phyloP scores from a whole-genome alignment of 2,888 invertebrate species.

The Sesia apiformis region DNA sequence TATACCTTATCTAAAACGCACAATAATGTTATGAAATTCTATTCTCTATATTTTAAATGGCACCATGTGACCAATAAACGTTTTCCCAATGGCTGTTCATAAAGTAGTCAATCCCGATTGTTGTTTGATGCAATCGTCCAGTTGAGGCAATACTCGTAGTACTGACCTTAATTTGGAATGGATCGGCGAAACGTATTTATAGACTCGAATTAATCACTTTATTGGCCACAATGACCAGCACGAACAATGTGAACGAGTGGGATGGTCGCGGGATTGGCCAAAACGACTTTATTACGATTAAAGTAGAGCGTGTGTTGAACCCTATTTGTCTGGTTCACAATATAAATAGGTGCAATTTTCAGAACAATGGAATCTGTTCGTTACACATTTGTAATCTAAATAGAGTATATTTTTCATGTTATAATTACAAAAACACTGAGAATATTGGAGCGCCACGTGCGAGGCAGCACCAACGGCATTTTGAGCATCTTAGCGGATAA shows the following conservation, averaged over 20 bases:
- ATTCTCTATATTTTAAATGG: neutral
- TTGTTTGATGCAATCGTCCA: slow-evolving; percentile 28
- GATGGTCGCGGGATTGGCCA: slow-evolving; percentile 35
- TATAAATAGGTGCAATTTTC: neutral
- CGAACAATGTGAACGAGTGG: slow-evolving; percentile 35
- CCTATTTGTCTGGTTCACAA: slow-evolving; percentile 11
- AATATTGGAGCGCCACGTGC: too few relatives aligned
- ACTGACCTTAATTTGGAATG: slow-evolving; percentile 59
- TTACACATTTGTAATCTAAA: too few relatives aligned
- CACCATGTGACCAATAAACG: neutral
- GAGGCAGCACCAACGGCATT: too few relatives aligned
- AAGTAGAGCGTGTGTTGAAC: slow-evolving; percentile 48
- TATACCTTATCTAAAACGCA: neutral
- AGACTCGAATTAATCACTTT: slow-evolving; percentile 62
- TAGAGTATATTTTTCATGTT: too few relatives aligned
- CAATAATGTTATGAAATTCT: neutral
- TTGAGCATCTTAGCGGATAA: too few relatives aligned
- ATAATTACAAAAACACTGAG: too few relatives aligned
- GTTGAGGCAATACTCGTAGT: slow-evolving; percentile 2
- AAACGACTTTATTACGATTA: slow-evolving; percentile 22
- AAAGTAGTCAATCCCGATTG: slow-evolving; percentile 31
- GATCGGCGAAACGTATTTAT: slow-evolving; percentile 54
- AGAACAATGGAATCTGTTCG: neutral
- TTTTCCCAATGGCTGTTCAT: slow-evolving; percentile 9
- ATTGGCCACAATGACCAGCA: slow-evolving; percentile 52